phyloP scores from a whole-genome alignment of 2,113 vertebrate species.

The Fulmarus glacialis region DNA sequence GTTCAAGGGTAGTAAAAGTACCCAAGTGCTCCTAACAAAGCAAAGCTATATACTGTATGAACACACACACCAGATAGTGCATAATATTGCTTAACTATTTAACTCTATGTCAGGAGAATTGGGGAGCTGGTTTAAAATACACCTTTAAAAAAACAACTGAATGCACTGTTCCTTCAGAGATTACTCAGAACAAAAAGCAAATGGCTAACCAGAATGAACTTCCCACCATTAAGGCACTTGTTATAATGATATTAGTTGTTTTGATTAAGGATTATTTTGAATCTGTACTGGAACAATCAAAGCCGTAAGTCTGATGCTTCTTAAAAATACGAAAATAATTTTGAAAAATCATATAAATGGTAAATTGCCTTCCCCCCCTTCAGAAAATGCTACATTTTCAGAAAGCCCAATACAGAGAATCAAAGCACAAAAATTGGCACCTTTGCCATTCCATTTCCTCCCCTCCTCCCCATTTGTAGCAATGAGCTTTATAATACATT shows the following conservation, averaged over 20 bases:
- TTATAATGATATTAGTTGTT: background rate
- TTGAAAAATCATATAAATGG: background rate
- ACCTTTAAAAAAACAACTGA: background rate
- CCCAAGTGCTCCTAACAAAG: background rate
- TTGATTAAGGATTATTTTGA: background rate
- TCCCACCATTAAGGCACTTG: background rate
- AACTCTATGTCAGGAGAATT: background rate
- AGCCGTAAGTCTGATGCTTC: background rate
- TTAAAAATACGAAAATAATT: background rate
- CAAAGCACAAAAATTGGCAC: background rate
- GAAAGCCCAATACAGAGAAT: background rate
- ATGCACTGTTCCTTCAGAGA: background rate
- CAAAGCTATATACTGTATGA: background rate
- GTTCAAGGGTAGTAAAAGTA: constrained; percentile 32
- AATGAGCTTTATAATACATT: background rate
- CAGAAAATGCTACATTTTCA: background rate
- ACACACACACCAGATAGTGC: background rate
- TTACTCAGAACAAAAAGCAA: background rate
- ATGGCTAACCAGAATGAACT: background rate
- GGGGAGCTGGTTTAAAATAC: background rate
- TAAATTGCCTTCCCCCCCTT: background rate
- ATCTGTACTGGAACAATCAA: background rate
- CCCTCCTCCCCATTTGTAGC: background rate
- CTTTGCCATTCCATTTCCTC: background rate
- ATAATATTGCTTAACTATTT: background rate